phyloP scores from a whole-genome alignment of 2,797 vertebrate genomes.

The Oreortyx pictus region DNA sequence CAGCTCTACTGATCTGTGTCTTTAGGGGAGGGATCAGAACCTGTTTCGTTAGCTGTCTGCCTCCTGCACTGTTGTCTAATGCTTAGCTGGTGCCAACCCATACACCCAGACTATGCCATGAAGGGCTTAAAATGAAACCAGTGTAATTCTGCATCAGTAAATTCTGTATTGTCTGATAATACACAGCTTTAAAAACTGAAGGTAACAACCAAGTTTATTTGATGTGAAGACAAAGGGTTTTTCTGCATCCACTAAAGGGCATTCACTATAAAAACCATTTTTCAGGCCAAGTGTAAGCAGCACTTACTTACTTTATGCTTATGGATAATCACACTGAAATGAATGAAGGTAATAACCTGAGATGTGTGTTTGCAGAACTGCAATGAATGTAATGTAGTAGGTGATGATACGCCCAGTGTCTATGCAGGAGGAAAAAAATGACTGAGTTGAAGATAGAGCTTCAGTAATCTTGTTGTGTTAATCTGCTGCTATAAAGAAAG shows the following conservation, averaged over 20 bases:
- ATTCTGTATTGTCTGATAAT: neutral
- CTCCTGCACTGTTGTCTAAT: accelerated
- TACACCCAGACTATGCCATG: neutral
- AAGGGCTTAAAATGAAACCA: neutral
- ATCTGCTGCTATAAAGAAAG: neutral
- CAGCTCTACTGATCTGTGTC: neutral
- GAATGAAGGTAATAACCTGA: neutral
- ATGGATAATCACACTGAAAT: neutral
- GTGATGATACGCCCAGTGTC: neutral
- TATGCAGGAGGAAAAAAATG: neutral
- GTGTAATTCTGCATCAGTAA: neutral
- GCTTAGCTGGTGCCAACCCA: neutral
- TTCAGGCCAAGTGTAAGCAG: neutral
- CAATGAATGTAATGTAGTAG: neutral
- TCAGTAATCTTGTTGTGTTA: neutral
- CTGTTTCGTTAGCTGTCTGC: neutral
- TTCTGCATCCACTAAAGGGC: too few relatives aligned
- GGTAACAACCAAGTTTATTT: neutral
- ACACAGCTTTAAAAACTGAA: neutral
- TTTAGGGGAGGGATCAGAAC: neutral
- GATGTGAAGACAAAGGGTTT: neutral
- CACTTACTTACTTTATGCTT: neutral
- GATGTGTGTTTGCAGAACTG: neutral
- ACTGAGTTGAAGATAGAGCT: neutral
- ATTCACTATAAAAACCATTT: neutral